A percentile compares a stretch with the other conserved stretches of the same genome.
phyloP scores from a whole-genome alignment of 2,113 vertebrate species.

The Lepisosteus oculatus region DNA sequence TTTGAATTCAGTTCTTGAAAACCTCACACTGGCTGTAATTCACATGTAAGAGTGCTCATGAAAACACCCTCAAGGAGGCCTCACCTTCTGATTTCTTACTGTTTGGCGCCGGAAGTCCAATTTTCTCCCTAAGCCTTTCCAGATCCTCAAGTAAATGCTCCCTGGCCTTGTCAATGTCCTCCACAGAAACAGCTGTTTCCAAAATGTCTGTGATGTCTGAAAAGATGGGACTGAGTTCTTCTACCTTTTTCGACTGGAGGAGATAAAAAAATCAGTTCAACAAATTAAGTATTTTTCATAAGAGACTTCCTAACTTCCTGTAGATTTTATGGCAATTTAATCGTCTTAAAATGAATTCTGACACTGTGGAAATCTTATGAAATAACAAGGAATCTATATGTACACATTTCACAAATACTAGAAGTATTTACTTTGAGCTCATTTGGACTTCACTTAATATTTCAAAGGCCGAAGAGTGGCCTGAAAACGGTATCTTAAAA shows the following conservation, averaged over 20 bases:
- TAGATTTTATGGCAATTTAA: no score
- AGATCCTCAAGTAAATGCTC: slow-evolving; percentile 65
- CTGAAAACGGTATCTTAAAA: no score
- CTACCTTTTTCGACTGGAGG: slow-evolving; percentile 60
- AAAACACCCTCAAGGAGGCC: background rate
- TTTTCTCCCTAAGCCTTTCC: slow-evolving; percentile 59
- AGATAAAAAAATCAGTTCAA: background rate
- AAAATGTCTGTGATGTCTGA: slow-evolving; percentile 57
- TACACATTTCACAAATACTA: no score
- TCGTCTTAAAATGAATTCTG: no score
- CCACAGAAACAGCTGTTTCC: slow-evolving; percentile 66
- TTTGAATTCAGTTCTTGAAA: no score
- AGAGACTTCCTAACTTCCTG: no score
- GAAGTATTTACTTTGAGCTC: no score
- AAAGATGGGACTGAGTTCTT: slow-evolving; percentile 73
- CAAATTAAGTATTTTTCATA: no score
- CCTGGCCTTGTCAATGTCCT: slow-evolving; percentile 54
- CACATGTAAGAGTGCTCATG: background rate
- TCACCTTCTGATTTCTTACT: slow-evolving; percentile 62
- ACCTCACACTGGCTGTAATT: background rate
- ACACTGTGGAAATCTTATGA: no score
- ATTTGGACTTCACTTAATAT: no score
- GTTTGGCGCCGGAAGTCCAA: slow-evolving; percentile 57
- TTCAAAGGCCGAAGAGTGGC: no score
- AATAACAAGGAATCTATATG: no score